phyloP scores from a whole-genome alignment of 2,113 vertebrate genomes.

The Tiliqua scincoides region DNA sequence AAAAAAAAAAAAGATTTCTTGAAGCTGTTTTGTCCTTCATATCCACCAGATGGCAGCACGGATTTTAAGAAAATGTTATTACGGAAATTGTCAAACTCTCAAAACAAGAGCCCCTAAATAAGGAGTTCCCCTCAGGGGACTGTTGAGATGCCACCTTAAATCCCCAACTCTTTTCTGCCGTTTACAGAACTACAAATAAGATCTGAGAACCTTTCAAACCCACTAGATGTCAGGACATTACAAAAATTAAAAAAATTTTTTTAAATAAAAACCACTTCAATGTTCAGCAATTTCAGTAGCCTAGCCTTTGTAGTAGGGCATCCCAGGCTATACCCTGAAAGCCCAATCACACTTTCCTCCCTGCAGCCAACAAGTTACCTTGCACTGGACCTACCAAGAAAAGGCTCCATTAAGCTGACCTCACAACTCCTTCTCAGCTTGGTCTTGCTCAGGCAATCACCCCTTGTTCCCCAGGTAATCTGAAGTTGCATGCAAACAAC shows the following conservation, averaged over 20 bases:
- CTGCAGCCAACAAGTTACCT: background rate
- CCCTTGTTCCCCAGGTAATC: too few species aligned
- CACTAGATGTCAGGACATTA: background rate
- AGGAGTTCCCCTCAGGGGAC: background rate
- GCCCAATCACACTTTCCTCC: background rate
- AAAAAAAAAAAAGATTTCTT: too few species aligned
- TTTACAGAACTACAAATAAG: background rate
- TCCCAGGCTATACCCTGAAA: background rate
- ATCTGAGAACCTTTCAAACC: background rate
- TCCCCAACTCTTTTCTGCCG: background rate
- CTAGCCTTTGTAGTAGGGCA: background rate
- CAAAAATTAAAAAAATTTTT: background rate
- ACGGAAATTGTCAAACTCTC: background rate
- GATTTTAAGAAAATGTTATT: background rate
- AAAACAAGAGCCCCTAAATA: background rate
- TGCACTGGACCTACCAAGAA: too few species aligned
- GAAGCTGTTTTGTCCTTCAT: background rate
- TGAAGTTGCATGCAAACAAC: too few species aligned
- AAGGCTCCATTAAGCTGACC: too few species aligned
- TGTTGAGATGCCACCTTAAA: background rate
- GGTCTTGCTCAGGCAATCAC: too few species aligned
- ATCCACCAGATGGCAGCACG: constrained; percentile 23
- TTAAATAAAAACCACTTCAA: background rate
- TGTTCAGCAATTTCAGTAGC: background rate
- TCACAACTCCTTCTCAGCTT: too few species aligned